Evolutionary conservation across 1,140 invertebrate genomes (phyloP), one percentile per base, ranked within the genome.

Genomic region (Druon quercuslanigerum): DNA sequence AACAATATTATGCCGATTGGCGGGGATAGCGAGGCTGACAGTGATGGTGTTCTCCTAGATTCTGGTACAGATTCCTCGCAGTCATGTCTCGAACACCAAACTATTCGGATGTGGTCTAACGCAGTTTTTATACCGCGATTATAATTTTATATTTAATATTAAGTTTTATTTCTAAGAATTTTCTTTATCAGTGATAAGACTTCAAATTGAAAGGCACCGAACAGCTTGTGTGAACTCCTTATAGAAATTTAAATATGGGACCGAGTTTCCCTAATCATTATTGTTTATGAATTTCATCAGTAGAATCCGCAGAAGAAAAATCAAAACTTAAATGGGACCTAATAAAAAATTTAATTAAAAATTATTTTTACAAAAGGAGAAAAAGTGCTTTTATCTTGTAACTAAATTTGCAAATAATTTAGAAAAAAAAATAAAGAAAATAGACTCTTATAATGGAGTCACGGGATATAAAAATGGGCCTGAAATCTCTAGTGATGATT

Each of bases 21-120:
- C 33, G 76, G 20, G 52, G 80, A 82, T 81, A 72, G 79, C 73
- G 78, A 60, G 76, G 66, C 72, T 78, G 74, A 74, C 57, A 50
- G 71, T 71, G 46, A 56, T 76, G 57, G 82, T 87, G 87, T 87
- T 77, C 83, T 85, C 74, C 79, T 66, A 79, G 76, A 82, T 81
- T 85, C 81, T 73, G 56, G 72, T 52, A 74, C 80, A 52, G 71
- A 75, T 75, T 84, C 72, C 76, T 80, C 57, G 52, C 83, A 87
- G 87, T 88, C 73, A 82, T 79, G 72, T 81, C 77, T 73, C 78
- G 74, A 40, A 84, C 85, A 82, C 79, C 80, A 75, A 50, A 60
- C 76, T 66, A 16, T 66, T 14, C 60, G 60, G 60, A 66, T 25
- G 25, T 66, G 33, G 60, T 66, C 40, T 8, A 16, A 57, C 56